A percentile compares a stretch with the other conserved stretches of the same genome.
Evolutionary conservation across 2,888 invertebrate species (phyloP).

Genomic region (Watsonalla cultraria): DNA sequence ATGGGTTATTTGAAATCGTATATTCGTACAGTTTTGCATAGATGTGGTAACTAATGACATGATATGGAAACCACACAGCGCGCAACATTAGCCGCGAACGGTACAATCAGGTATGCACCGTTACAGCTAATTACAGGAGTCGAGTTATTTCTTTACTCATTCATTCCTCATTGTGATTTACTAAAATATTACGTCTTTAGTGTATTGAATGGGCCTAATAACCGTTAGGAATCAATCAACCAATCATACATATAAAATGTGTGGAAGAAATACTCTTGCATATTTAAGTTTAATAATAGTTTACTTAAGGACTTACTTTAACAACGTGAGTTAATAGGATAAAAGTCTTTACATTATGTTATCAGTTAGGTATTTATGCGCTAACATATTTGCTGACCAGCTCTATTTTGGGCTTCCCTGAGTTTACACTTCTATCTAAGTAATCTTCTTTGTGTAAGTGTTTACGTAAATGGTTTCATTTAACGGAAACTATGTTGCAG

Average conservation of each 20-base stretch:
- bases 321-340: too few species aligned
- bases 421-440: too few species aligned
- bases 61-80: constrained; percentile 22
- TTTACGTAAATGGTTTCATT: background rate
- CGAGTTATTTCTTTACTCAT: constrained; percentile 27
- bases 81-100: constrained; percentile 39
- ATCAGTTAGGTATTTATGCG: too few species aligned
- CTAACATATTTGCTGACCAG: too few species aligned
- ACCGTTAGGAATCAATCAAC: too few species aligned
- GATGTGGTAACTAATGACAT: constrained; percentile 17
- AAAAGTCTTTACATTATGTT: too few species aligned
- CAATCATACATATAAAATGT: too few species aligned
- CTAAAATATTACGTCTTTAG: constrained; percentile 1
- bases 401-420: too few species aligned
- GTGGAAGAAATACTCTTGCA: too few species aligned
- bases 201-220: too few species aligned
- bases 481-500: background rate
- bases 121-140: constrained; percentile 58
- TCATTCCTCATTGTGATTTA: constrained; percentile 10
- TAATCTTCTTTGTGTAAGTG: background rate
- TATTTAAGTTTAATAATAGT: too few species aligned
- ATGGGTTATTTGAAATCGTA: background rate
- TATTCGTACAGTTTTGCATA: background rate
- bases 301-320: too few species aligned
- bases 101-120: constrained; percentile 59